Conservation (phyloP, 2,113 vertebrate species). For the Meles meles region DNA sequence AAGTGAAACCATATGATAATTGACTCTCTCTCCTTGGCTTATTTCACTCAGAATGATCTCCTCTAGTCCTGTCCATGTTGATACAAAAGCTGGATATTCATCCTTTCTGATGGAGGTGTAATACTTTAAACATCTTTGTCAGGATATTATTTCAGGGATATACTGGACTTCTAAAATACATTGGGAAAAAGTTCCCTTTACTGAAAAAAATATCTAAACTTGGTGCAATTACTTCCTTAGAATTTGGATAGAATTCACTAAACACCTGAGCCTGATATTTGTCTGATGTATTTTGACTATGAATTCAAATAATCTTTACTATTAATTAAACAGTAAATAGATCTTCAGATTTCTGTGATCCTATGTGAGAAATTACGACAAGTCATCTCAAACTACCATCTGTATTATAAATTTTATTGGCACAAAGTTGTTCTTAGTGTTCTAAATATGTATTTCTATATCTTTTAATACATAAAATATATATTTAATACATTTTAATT, state of each 20-base stretch:
- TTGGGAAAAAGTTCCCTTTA: not conserved
- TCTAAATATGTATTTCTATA: not conserved
- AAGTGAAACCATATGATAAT: too few species aligned
- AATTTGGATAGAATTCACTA: not conserved
- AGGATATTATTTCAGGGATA: not conserved
- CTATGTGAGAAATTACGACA: not conserved
- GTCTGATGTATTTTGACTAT: not conserved
- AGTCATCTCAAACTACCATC: not conserved
- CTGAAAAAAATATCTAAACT: not conserved
- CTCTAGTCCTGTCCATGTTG: too few species aligned
- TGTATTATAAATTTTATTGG: not conserved
- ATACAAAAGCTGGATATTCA: too few species aligned
- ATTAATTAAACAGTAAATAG: not conserved
- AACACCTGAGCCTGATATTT: not conserved
- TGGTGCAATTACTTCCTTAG: not conserved
- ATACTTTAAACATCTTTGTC: not conserved
- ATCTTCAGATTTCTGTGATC: not conserved
- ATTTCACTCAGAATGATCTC: too few species aligned
- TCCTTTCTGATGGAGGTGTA: too few species aligned
- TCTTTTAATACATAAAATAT: not conserved
- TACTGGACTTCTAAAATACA: not conserved
- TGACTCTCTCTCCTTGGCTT: too few species aligned
- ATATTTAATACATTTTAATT: not conserved
- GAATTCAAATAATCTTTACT: not conserved
- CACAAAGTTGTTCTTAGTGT: not conserved